A percentile compares a stretch with the other conserved stretches of the same genome.
phyloP scores from a whole-genome alignment of 2,888 invertebrate genomes.

The Spilosoma lubricipeda region DNA sequence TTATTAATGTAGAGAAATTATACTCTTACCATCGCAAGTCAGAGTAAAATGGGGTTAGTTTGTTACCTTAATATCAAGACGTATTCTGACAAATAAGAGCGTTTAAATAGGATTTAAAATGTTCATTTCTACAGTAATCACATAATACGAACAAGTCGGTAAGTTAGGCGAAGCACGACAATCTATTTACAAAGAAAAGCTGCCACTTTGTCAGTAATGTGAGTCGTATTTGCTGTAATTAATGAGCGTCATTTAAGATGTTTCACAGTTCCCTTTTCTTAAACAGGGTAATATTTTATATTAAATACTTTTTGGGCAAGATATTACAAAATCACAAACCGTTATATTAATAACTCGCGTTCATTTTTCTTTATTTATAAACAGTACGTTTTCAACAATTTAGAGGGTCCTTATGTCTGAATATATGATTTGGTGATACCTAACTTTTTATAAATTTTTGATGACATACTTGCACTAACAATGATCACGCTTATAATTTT shows the following conservation, averaged over 20 bases:
- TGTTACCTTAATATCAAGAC: not conserved
- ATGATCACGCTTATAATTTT: no score
- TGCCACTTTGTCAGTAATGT: slow-evolving; percentile 9
- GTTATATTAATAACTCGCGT: not conserved
- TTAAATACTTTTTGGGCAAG: not conserved
- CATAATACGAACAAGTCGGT: slow-evolving; percentile 7
- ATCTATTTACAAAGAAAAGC: slow-evolving; percentile 30
- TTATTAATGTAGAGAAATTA: not conserved
- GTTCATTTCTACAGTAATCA: not conserved
- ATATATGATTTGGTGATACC: not conserved
- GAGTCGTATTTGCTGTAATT: slow-evolving; percentile 21
- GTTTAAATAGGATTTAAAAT: not conserved
- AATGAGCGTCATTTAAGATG: slow-evolving; percentile 23
- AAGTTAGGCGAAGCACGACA: slow-evolving; percentile 19
- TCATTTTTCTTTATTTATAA: not conserved
- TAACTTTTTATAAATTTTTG: not conserved
- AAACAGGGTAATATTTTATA: slow-evolving; percentile 6
- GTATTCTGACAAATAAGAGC: not conserved
- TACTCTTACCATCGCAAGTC: not conserved
- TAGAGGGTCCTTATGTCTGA: not conserved
- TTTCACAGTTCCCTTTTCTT: slow-evolving; percentile 13
- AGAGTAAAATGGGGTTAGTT: not conserved
- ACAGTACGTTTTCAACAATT: not conserved
- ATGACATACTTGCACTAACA: no score
- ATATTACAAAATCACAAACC: slow-evolving; percentile 1